Percentiles rank a stretch among this genome's conserved stretches.
These are phyloP conservation scores for Anguilla marmorata DNA, from an alignment of 2,797 vertebrate genomes.

Conservation along the genomic window DNA sequence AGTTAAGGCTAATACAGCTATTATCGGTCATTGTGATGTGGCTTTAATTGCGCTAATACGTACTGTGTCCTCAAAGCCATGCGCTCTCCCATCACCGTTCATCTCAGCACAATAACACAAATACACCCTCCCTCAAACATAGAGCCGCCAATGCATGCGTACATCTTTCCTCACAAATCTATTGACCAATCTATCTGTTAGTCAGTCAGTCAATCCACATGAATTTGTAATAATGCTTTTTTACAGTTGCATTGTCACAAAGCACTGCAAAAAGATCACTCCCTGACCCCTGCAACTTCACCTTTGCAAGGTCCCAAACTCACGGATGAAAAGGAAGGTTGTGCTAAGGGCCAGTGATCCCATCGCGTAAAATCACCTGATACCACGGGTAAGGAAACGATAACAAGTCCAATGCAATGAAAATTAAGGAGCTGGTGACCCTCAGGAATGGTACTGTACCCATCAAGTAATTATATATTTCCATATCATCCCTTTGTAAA, in stretches of 20 bases:
- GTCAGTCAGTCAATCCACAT: neutral
- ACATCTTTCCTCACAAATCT: neutral
- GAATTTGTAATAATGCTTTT: neutral
- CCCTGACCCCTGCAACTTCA: neutral
- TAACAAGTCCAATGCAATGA: neutral
- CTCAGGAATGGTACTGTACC: too few relatives aligned
- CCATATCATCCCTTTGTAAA: neutral
- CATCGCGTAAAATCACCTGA: neutral
- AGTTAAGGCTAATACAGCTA: neutral
- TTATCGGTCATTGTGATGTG: neutral
- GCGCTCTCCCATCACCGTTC: neutral
- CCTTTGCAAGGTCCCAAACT: neutral
- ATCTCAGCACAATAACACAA: neutral
- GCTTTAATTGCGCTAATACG: neutral
- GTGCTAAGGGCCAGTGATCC: neutral
- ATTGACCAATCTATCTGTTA: neutral
- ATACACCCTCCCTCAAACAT: neutral
- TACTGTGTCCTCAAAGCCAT: neutral
- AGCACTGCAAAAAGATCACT: neutral
- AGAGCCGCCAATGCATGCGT: conserved; percentile 7
- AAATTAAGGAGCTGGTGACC: neutral
- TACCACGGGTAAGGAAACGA: neutral
- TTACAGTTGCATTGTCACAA: neutral
- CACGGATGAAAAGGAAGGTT: neutral
- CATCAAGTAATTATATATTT: neutral